Percentiles rank a stretch among this genome's conserved stretches.
Evolutionary conservation across 2,888 invertebrate species (phyloP).

Genomic region (Cerceris ruficornis): DNA sequence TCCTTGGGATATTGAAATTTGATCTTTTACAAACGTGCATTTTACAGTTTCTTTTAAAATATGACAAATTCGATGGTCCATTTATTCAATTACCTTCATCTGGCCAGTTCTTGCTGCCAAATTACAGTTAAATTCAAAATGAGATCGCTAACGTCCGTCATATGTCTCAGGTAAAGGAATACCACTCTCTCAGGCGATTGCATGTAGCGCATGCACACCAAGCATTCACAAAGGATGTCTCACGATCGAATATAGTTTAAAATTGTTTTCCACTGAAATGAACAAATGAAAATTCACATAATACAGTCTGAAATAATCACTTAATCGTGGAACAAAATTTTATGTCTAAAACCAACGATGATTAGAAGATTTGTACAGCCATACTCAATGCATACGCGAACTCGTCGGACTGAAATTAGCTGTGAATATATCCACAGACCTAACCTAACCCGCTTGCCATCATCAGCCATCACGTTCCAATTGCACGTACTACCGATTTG

Average conservation of each 20-base stretch:
- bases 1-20: constrained; percentile 51
- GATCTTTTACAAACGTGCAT: constrained; percentile 37
- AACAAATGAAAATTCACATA: constrained; percentile 3
- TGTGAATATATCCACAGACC: constrained; percentile 25
- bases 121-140: constrained; percentile 39
- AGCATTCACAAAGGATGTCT: constrained; percentile 33
- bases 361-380: constrained; percentile 25
- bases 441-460: constrained; percentile 34
- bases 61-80: constrained; percentile 6
- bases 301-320: constrained; percentile 6
- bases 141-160: constrained; percentile 57
- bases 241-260: constrained; percentile 47
- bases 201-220: constrained; percentile 59
- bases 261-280: constrained; percentile 18
- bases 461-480: neutral
- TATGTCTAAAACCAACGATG: neutral
- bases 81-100: constrained; percentile 65
- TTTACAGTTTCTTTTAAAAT: neutral
- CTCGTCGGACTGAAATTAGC: constrained; percentile 42
- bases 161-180: constrained; percentile 59
- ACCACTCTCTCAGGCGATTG: constrained; percentile 44
- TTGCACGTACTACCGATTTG: neutral
- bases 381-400: constrained; percentile 16
- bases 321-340: neutral
- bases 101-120: constrained; percentile 57